These are phyloP conservation scores for Ceratosolen fusciceps DNA, from an alignment of 1,140 invertebrate species.

Conservation along the genomic window DNA sequence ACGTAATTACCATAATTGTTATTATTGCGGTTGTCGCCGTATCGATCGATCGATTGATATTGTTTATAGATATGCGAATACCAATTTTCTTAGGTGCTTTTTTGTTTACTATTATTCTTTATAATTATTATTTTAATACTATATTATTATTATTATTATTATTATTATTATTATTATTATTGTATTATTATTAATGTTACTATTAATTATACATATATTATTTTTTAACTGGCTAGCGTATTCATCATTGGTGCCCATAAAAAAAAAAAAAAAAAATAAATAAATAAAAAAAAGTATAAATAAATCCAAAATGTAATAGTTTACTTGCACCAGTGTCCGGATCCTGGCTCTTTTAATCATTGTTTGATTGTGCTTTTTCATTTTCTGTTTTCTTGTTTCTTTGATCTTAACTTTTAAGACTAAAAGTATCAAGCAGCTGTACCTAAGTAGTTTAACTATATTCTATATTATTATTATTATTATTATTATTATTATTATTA, in stretches of 20 bases:
- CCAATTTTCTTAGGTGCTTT: slow-evolving; percentile 46
- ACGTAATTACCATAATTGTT: slow-evolving; percentile 32
- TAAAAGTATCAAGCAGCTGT: slow-evolving; percentile 67
- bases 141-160: slow-evolving; percentile 33
- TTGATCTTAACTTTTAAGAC: slow-evolving; percentile 55
- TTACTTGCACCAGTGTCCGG: slow-evolving; percentile 25
- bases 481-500: slow-evolving; percentile 53
- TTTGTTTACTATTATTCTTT: slow-evolving; percentile 34
- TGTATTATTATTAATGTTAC: slow-evolving; percentile 31
- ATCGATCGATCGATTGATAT: slow-evolving; percentile 36
- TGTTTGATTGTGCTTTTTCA: slow-evolving; percentile 51
- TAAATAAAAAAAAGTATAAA: too few species aligned
- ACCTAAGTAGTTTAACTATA: slow-evolving; percentile 67
- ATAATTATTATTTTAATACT: slow-evolving; percentile 27
- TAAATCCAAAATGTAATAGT: slow-evolving; percentile 23
- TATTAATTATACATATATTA: slow-evolving; percentile 34
- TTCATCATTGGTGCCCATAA: slow-evolving; percentile 37
- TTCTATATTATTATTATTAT: slow-evolving; percentile 59
- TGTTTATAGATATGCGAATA: slow-evolving; percentile 41
- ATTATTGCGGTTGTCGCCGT: slow-evolving; percentile 49
- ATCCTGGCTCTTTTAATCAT: slow-evolving; percentile 28
- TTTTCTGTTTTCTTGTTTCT: slow-evolving; percentile 56
- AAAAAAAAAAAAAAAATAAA: too few species aligned
- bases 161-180: slow-evolving; percentile 38
- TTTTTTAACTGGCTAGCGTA: slow-evolving; percentile 33